These are phyloP conservation scores for Tetrapedia diversipes DNA, from an alignment of 2,888 invertebrate species.

Conservation along the genomic window DNA sequence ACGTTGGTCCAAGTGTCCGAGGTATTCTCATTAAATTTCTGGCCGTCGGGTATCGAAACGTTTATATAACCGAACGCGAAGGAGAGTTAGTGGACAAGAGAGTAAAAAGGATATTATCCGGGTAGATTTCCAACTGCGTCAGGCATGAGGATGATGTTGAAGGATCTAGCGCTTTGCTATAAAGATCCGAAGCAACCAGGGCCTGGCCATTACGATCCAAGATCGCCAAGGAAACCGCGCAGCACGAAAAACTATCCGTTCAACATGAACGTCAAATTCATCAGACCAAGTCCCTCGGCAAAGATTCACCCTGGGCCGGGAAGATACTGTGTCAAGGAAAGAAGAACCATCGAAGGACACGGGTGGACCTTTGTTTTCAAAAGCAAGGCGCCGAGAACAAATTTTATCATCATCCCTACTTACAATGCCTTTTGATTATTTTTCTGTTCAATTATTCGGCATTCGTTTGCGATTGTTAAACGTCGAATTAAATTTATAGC, in stretches of 20 bases:
- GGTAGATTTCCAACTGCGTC: constrained; percentile 80
- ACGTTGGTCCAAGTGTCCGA: constrained; percentile 58
- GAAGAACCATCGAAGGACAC: constrained; percentile 57
- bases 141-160: constrained; percentile 83
- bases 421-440: constrained; percentile 47
- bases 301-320: constrained; percentile 66
- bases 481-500: neutral
- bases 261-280: constrained; percentile 42
- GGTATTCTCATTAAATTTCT: constrained; percentile 54
- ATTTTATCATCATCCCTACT: constrained; percentile 4
- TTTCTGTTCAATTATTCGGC: neutral
- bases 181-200: constrained; percentile 84
- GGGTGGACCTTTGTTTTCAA: constrained; percentile 70
- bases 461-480: neutral
- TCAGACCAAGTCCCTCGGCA: constrained; percentile 21
- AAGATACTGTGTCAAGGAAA: constrained; percentile 56
- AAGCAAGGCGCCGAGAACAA: constrained; percentile 60
- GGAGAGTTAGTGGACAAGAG: no score
- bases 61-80: no score
- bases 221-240: constrained; percentile 9
- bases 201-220: constrained; percentile 82
- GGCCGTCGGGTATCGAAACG: no score
- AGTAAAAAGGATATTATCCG: neutral
- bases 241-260: constrained; percentile 58
- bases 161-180: constrained; percentile 84